Percentiles rank a stretch among this genome's conserved stretches.
Evolutionary conservation across 2,797 vertebrate genomes (phyloP).

Genomic region (Knipowitschia caucasica): DNA sequence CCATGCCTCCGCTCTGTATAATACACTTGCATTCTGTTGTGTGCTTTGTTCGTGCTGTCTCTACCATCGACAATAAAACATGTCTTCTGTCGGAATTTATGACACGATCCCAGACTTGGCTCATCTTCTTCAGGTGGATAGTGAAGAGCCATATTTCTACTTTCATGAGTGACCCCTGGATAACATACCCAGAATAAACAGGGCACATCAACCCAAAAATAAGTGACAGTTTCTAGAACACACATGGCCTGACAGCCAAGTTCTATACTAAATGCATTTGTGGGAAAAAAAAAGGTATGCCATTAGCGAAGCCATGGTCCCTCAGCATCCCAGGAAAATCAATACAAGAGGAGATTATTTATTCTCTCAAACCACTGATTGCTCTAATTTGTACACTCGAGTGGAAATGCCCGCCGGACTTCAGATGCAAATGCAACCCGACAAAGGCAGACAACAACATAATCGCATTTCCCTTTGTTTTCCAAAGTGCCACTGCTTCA

Average conservation of each 20-base stretch:
- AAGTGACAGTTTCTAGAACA: not conserved
- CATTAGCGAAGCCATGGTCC: slow-evolving; percentile 26
- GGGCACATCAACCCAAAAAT: slow-evolving; percentile 4
- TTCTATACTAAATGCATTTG: slow-evolving; percentile 22
- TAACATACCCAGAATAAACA: not conserved
- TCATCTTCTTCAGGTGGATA: no score
- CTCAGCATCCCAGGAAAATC: slow-evolving; percentile 38
- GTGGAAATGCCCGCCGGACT: slow-evolving; percentile 38
- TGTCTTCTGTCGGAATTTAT: no score
- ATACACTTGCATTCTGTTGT: no score
- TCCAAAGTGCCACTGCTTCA: slow-evolving; percentile 32
- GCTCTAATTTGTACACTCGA: slow-evolving; percentile 36
- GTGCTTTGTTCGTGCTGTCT: no score
- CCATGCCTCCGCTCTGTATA: no score
- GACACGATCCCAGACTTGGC: no score
- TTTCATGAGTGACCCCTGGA: not conserved
- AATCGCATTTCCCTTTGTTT: slow-evolving; percentile 14
- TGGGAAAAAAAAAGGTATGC: slow-evolving; percentile 12
- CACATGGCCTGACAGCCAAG: not conserved
- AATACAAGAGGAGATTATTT: slow-evolving; percentile 39
- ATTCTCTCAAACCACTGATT: slow-evolving; percentile 50
- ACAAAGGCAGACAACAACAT: not conserved
- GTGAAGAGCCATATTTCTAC: not conserved
- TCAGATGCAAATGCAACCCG: slow-evolving; percentile 19
- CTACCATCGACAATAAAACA: no score